Base-by-base conservation (phyloP, 2,113 vertebrate species). In the Tetrax tetrax region DNA sequence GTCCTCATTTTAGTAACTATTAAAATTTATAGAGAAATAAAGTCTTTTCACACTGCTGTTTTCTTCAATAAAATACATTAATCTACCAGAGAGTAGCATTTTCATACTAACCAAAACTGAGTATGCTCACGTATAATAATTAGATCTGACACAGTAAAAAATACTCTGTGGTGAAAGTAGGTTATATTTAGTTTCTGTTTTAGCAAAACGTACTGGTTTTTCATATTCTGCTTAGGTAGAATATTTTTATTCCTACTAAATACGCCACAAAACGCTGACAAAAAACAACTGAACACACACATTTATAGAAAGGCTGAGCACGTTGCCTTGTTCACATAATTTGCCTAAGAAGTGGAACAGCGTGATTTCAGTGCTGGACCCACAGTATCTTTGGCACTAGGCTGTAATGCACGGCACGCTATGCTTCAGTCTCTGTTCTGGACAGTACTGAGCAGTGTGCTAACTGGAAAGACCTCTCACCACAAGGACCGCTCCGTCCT, bases 21-120 rank as follows among this genome's bases (percentile, higher is more conserved):
- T 91, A 94, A 92, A 96, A 97, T 97, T 97, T 96, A 97, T 63
- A 96, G 83, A 83, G 76, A 97, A 96, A 95, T 90, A 66, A 96
- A 95, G 74, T 69, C 60, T 96, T 97, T 96, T 93, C 77, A 93
- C 60, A 61, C 77, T 89, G 89, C 63, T 96, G n/a, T 96, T 97
- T 96, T 89, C 69, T 91, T 94, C 76, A 97, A 83, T 94, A 96
- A 97, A 97, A 90, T 88, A 56, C 14, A n/a, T 95, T 97, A 72
- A 95, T 96, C 83, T 94, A 87, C 84, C 77, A 95, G n/a, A 93
- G 25, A 92, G 65, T 48, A 95, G 86, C 65, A 77, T 43, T 91
- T 95, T 91, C 71, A 77, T 87, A 56, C 66, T 80, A 66, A 82
- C 77, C 47, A 93, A 23, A 41, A 48, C 37, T 91, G 95, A 89